Evolutionary conservation across 2,888 invertebrate species (phyloP).

Genomic region (Stenotaenia linearis): DNA sequence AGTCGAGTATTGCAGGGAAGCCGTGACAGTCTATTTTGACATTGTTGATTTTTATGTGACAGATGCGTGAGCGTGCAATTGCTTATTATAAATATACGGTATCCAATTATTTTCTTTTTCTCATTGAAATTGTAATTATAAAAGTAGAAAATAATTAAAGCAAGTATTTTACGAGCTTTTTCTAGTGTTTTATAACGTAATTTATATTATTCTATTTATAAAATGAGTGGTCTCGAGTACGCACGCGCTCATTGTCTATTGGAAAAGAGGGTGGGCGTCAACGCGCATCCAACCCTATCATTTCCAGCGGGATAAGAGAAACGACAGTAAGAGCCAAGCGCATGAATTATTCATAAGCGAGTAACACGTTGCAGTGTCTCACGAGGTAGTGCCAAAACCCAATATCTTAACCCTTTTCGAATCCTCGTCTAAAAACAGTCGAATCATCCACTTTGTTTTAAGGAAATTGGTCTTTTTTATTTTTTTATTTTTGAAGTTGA

Average conservation of each 20-base stretch:
- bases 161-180: neutral
- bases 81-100: conserved; percentile 14
- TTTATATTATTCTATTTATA: neutral
- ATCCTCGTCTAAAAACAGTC: neutral
- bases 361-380: neutral
- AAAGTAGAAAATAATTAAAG: neutral
- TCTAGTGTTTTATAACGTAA: neutral
- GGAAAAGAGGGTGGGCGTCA: conserved; percentile 2
- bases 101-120: neutral
- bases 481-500: too few species aligned
- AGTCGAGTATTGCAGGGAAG: neutral
- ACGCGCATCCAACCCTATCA: conserved; percentile 19
- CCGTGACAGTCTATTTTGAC: neutral
- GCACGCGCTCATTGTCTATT: conserved; percentile 5
- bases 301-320: conserved; percentile 3
- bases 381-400: neutral
- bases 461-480: too few species aligned
- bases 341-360: conserved; percentile 12
- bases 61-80: neutral
- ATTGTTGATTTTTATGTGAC: neutral
- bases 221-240: neutral
- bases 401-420: conserved; percentile 1
- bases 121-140: neutral
- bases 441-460: neutral
- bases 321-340: neutral